Evolutionary conservation across 2,888 invertebrate species (phyloP), one percentile per base, ranked within the genome.

Genomic region (Synanthedon vespiformis): DNA sequence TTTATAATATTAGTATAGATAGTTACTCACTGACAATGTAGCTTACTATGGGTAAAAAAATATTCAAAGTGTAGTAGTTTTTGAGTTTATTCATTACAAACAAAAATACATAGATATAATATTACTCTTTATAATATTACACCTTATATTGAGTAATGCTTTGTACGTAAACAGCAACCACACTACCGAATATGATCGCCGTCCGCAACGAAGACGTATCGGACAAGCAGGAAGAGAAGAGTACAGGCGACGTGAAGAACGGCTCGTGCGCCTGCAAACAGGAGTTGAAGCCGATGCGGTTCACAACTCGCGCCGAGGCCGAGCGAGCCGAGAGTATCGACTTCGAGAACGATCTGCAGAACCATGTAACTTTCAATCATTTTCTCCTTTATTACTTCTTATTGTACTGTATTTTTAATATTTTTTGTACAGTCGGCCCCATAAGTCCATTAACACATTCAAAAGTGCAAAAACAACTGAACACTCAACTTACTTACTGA

Each of bases 261-360:
- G 79, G 67, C 6, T 60, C 77, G 2, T 85, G 85, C 61, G 63
- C 71, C 1, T 85, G 85, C 61, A 60, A 72, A 34, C 71, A 72
- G 40, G 68, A 67, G 40, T 48, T 50, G 14, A 66, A 63, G 49
- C 62, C 69, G 6, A 65, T 65, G 16, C 62, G 68, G 56, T 84
- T 85, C 67, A 82, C 79, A 57, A 74, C 77, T 22, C 72, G 70
- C 10, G 77, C 75, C 0, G 83, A 84, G 57, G 86, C 88, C 60
- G 91, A 91, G 63, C 72, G 81, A 14, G 88, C 89, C 60, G 92
- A 92, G 61, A 90, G 86, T 54, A 89, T 89, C 59, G 88, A 88
- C 61, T 95, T 96, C 70, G 95, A 96, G 75, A 93, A 96, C 71
- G 90, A 91, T 41, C 72, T 96, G 51, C 95, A 95, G 67, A 95